Conservation (phyloP, 2,888 invertebrate species). For the Clepsis dumicolana region DNA sequence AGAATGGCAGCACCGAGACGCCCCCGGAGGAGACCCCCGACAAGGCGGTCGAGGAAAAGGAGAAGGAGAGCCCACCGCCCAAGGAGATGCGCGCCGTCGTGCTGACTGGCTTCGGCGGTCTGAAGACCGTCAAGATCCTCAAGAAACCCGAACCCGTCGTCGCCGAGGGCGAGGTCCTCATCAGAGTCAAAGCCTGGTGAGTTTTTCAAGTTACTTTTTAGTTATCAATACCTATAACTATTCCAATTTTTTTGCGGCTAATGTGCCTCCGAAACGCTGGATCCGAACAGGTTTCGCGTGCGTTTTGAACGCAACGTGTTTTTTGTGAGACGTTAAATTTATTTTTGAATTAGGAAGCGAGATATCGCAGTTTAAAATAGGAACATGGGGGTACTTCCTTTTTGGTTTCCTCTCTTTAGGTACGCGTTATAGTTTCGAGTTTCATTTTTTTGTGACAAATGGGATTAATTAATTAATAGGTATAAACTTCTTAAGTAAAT, state of each 20-base stretch:
- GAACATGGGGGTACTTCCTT: slow-evolving; percentile 10
- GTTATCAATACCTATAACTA: slow-evolving; percentile 25
- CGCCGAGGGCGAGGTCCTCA: slow-evolving; percentile 91
- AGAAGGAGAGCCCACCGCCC: slow-evolving; percentile 85
- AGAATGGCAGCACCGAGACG: slow-evolving; percentile 80
- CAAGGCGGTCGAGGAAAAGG: slow-evolving; percentile 84
- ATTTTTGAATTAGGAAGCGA: slow-evolving; percentile 16
- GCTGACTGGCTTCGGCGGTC: slow-evolving; percentile 94
- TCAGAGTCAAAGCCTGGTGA: slow-evolving; percentile 95
- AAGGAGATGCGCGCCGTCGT: slow-evolving; percentile 95
- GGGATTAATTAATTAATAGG: not conserved
- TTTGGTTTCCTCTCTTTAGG: not conserved
- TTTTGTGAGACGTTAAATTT: slow-evolving; percentile 28
- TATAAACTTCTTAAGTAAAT: not conserved
- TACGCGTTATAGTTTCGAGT: not conserved
- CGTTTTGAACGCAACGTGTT: slow-evolving; percentile 40
- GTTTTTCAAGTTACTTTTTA: slow-evolving; percentile 63
- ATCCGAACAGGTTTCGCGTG: slow-evolving; percentile 41
- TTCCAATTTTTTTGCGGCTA: slow-evolving; percentile 44
- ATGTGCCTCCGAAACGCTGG: slow-evolving; percentile 38
- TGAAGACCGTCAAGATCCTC: slow-evolving; percentile 93
- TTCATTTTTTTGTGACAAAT: not conserved
- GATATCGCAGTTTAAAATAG: slow-evolving; percentile 2
- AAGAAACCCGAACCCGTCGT: slow-evolving; percentile 92
- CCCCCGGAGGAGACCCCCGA: slow-evolving; percentile 83